These are phyloP conservation scores for Platanista minor DNA, from an alignment of 2,113 vertebrate genomes.

Conservation along the genomic window DNA sequence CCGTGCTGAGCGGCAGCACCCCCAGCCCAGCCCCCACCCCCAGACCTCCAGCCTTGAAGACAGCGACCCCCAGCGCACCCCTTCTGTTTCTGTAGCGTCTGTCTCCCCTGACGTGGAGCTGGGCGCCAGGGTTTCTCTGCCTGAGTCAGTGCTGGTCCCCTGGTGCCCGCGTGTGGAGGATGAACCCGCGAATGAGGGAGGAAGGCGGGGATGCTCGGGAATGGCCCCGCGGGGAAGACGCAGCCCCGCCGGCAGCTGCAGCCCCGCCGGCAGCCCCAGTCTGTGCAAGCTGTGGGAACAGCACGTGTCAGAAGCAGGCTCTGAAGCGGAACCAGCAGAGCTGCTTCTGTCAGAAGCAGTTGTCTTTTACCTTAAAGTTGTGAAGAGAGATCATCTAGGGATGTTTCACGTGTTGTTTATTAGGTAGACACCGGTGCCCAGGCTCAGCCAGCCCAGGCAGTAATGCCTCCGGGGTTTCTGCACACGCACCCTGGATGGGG, in stretches of 20 bases:
- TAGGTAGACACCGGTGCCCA: background rate
- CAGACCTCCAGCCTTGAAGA: background rate
- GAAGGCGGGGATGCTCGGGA: background rate
- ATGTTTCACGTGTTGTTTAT: background rate
- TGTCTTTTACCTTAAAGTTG: background rate
- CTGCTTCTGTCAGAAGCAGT: too few species aligned
- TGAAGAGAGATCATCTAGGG: background rate
- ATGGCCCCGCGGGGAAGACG: rapidly evolving
- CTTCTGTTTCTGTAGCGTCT: rapidly evolving
- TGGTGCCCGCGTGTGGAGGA: background rate
- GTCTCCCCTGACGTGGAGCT: background rate
- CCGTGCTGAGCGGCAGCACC: too few species aligned
- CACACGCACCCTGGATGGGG: background rate
- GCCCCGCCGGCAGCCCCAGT: too few species aligned
- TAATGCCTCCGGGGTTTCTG: rapidly evolving
- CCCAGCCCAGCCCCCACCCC: too few species aligned
- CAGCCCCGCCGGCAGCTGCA: too few species aligned
- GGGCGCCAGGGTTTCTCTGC: background rate
- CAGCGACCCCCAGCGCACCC: background rate
- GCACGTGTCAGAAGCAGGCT: background rate
- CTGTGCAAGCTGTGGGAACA: too few species aligned
- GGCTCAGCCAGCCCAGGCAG: background rate
- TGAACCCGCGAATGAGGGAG: rapidly evolving
- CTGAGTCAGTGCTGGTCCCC: background rate
- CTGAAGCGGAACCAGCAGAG: too few species aligned